phyloP scores from a whole-genome alignment of 2,888 invertebrate genomes.

The Alentia gelatinosa region DNA sequence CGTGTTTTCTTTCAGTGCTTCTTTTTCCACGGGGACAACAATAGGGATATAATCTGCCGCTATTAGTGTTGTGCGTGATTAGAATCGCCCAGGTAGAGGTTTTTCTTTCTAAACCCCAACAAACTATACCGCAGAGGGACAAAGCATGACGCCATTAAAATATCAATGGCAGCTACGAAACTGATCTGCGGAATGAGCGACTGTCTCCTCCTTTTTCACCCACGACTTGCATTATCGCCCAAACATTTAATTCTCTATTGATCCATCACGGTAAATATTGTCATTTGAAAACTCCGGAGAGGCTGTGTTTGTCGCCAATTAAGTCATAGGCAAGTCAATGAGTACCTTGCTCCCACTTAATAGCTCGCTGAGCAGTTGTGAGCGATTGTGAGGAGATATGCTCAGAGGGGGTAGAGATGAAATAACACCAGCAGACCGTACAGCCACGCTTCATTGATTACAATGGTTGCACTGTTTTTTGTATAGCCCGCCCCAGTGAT shows the following conservation, averaged over 20 bases:
- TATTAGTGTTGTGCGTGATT: neutral
- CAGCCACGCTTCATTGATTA: no score
- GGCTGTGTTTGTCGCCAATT: slow-evolving; percentile 13
- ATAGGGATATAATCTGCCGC: neutral
- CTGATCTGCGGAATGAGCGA: slow-evolving; percentile 4
- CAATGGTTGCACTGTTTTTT: no score
- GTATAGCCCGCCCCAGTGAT: no score
- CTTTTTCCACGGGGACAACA: neutral
- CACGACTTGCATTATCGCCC: slow-evolving; percentile 21
- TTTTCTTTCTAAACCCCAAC: neutral
- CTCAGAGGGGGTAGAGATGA: no score
- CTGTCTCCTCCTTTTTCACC: neutral
- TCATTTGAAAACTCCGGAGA: neutral
- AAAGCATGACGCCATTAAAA: neutral
- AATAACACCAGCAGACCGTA: no score
- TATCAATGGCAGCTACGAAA: neutral
- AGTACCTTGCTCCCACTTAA: slow-evolving; percentile 1
- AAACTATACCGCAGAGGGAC: neutral
- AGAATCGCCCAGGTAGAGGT: neutral
- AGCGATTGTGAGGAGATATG: no score
- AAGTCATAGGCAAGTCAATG: slow-evolving; percentile 8
- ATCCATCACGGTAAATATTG: neutral
- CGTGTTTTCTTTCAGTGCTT: neutral
- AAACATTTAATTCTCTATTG: slow-evolving; percentile 17
- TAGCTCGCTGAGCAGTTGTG: neutral